Evolutionary conservation across 1,140 invertebrate species (phyloP), one percentile per base, ranked within the genome.

Genomic region (Notospermus geniculatus): DNA sequence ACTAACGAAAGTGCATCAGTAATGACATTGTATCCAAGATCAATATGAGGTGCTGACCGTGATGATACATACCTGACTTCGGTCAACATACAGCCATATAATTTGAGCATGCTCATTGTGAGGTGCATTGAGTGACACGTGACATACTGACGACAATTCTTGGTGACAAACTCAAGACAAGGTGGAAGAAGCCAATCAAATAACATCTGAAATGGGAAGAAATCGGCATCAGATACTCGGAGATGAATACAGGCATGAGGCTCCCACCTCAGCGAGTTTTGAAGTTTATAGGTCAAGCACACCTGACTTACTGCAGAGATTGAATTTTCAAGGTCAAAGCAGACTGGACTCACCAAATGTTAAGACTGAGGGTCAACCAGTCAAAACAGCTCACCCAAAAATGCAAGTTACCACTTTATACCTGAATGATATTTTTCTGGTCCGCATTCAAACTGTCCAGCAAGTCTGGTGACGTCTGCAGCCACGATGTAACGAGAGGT

Each of bases 81-180:
- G n/a, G 76, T 66, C 53, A 82, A 65, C 45, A 81, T 64, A 68
- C 76, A 76, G 19, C 64, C 57, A 55, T 81, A 80, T 11, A 82
- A 67, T 57, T 70, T 77, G 22, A 82, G 65, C 71, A 81, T 75
- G 46, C 72, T 73, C 43, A 69, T 71, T 1, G 77, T 78, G 72
- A 92, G 85, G 78, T 95, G 91, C 63, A 93, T 86, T 45, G 92
- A 88, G 0, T 91, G 91, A 9, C 88, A 87, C 50, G 85, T 82
- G 1, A 82, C 64, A 28, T 77, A 67, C 55, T 74, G 72, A 1
- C 71, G 71, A 63, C 78, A 82, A 57, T 72, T 71, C 58, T 75
- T 80, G 27, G 63, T 64, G n/a, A 81, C 74, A 66, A 72, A 78
- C 59, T 67, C 71, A 32, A 81, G 60, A 62, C 75, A 76, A 17